Percentiles rank a stretch among this genome's conserved stretches.
These are phyloP conservation scores for Zeugodacus cucurbitae DNA, from an alignment of 1,140 invertebrate species.

Conservation along the genomic window DNA sequence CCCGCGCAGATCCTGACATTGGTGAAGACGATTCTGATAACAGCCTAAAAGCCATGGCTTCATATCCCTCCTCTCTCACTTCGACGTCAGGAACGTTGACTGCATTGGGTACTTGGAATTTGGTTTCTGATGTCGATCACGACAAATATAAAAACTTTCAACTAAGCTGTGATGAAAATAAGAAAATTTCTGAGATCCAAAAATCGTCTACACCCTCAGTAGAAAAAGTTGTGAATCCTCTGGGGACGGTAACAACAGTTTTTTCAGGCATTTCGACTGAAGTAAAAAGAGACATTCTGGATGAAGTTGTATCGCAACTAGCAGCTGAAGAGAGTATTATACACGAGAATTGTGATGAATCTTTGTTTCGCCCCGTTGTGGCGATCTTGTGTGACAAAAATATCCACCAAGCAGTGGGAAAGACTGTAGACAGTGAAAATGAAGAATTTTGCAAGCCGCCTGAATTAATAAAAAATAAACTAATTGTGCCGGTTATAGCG, in stretches of 20 bases:
- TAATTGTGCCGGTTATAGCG: conserved; percentile 64
- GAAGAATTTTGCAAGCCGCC: conserved; percentile 51
- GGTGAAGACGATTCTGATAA: conserved; percentile 47
- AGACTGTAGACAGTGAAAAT: conserved; percentile 10
- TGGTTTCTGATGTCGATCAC: conserved; percentile 55
- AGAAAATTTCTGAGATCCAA: not conserved
- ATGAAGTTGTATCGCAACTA: conserved; percentile 62
- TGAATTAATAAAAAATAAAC: conserved; percentile 56
- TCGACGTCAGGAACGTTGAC: conserved; percentile 11
- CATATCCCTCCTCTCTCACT: not conserved
- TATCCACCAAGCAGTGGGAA: not conserved
- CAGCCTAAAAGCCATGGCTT: not conserved
- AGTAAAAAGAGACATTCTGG: conserved; percentile 69
- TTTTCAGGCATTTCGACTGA: conserved; percentile 65
- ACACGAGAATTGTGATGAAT: conserved; percentile 73
- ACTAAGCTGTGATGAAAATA: conserved; percentile 4
- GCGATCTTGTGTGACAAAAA: conserved; percentile 63
- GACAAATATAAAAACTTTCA: conserved; percentile 48
- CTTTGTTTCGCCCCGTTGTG: conserved; percentile 72
- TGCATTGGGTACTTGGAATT: not conserved
- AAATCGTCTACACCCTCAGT: conserved; percentile 45
- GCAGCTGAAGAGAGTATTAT: conserved; percentile 67
- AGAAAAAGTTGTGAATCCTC: conserved; percentile 75
- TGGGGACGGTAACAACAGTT: conserved; percentile 73
- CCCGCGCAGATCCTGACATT: conserved; percentile 54